Evolutionary conservation across 2,888 invertebrate genomes (phyloP), one percentile per base, ranked within the genome.

Genomic region (Drosophila anomalipes): DNA sequence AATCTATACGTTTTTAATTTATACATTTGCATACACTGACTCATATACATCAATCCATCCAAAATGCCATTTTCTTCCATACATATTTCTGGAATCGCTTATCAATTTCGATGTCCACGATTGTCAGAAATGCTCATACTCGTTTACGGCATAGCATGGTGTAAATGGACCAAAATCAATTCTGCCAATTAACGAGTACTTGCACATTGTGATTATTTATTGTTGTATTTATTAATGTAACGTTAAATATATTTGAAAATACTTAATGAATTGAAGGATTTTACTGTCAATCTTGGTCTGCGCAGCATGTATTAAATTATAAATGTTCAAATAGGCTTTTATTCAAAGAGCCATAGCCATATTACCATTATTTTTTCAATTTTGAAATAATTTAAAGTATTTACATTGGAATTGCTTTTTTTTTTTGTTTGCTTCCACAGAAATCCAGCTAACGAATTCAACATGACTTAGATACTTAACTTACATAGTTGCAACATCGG

Each of bases 1-100:
- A 73, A 14, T 68, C 49, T 47, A 16, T 2, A 26, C 2, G 4
- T 26, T 72, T 66, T 52, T n/a, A 39, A 22, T 5, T 59, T 37
- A 39, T 41, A 37, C 26, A 4, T 56, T 56, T 26, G 16, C 7
- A 9, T 4, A n/a, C n/a, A 16, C 9, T 7, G 41, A 32, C n/a
- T 22, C 30, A 59, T n/a, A 3, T 16, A 2, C 12, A 12, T 53
- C 14, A 53, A 53, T 33, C 32, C 6, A 53, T 19, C 14, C 9
- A 9, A 35, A 26, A 26, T 35, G 0, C 3, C 3, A 10, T 32
- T 54, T 54, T 33, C 16, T 16, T 35, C 1, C 9, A 30, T 41
- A 4, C 3, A 51, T 32, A 33, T 61, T 63, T 26, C 26, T 0
- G 39, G 7, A 41, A 9, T 61, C 19, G n/a, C 28, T 47, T 32